Evolutionary conservation across 2,888 invertebrate species (phyloP).

Genomic region (Rutpela maculata): DNA sequence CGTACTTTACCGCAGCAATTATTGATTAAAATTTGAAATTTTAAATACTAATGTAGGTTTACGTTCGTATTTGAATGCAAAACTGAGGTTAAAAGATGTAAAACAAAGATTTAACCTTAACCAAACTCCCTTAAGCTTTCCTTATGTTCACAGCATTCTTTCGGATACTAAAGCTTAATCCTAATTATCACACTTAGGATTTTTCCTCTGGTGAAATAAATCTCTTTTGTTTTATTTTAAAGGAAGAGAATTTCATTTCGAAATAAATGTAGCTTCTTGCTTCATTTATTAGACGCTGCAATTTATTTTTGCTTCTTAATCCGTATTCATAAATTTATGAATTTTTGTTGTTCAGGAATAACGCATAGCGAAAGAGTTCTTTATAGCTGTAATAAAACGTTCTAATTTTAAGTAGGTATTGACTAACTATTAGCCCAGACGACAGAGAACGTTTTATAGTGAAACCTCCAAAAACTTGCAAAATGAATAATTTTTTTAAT

Average conservation of each 20-base stretch:
- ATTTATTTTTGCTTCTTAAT: constrained; percentile 22
- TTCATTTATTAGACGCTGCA: constrained; percentile 23
- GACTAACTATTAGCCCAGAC: too few relatives aligned
- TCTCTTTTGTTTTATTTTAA: constrained; percentile 19
- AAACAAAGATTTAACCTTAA: constrained; percentile 28
- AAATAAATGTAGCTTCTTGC: constrained; percentile 23
- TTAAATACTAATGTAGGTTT: constrained; percentile 38
- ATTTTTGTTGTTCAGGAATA: not conserved
- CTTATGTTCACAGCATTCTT: constrained; percentile 33
- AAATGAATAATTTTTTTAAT: too few relatives aligned
- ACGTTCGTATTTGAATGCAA: constrained; percentile 26
- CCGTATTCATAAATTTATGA: constrained; percentile 10
- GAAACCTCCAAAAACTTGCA: too few relatives aligned
- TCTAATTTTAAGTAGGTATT: too few relatives aligned
- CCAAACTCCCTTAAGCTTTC: constrained; percentile 19
- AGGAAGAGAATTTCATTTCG: constrained; percentile 13
- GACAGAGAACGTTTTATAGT: too few relatives aligned
- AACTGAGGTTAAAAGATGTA: constrained; percentile 17
- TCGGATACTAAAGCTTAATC: constrained; percentile 49
- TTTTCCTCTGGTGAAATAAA: constrained; percentile 27
- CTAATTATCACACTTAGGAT: constrained; percentile 52
- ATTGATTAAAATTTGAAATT: constrained; percentile 42
- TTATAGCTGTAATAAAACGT: not conserved
- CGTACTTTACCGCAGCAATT: constrained; percentile 1
- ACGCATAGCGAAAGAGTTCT: not conserved